Conservation (phyloP, 2,113 vertebrate genomes). For the Ardeotis arabs region DNA sequence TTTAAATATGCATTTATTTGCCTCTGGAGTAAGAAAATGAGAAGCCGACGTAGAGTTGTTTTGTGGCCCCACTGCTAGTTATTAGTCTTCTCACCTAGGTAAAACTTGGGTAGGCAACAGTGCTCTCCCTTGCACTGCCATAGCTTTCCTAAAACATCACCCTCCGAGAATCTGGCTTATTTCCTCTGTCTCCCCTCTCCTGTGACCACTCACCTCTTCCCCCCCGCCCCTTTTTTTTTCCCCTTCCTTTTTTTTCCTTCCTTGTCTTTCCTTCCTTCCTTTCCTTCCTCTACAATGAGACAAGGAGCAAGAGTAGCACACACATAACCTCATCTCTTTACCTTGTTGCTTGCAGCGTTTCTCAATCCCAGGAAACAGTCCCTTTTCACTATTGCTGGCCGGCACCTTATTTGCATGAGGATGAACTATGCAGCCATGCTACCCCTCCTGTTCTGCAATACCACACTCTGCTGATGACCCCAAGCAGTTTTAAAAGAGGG, state of each 20-base stretch:
- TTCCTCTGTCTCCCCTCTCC: neutral
- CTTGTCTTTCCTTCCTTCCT: neutral
- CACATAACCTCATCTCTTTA: neutral
- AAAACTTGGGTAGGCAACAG: neutral
- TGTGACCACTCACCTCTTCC: neutral
- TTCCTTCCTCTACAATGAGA: neutral
- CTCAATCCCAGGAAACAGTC: neutral
- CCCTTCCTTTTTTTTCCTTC: neutral
- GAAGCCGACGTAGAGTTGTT: neutral
- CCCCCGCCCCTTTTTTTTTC: neutral
- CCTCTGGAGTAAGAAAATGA: neutral
- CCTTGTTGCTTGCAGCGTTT: neutral
- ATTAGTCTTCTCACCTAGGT: neutral
- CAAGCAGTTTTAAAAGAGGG: neutral
- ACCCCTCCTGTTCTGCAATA: neutral
- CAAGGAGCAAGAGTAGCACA: neutral
- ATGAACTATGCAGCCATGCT: neutral
- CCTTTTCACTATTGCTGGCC: neutral
- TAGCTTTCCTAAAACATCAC: neutral
- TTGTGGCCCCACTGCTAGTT: neutral
- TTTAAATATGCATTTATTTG: constrained; percentile 25
- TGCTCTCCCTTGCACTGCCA: neutral
- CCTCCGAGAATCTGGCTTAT: neutral
- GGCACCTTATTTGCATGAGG: neutral
- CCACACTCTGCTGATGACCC: neutral